Base-by-base conservation (phyloP, 30 jellyfish, hydroid and myxozoan species). In the Rhopilema esculentum region DNA sequence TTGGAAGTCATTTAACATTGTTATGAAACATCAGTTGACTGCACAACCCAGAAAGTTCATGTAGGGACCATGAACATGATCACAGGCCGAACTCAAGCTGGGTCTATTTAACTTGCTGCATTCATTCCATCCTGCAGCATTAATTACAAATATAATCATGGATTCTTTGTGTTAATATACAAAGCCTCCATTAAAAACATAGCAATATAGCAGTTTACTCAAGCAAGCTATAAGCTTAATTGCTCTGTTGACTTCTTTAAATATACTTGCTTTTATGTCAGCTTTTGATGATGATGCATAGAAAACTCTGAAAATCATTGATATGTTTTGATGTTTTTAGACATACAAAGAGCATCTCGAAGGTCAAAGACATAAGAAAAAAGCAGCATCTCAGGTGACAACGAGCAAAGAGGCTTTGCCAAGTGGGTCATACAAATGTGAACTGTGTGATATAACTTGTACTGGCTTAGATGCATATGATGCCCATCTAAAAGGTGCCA, bases 271-370 rank as follows among this genome's bases (percentile, higher is more conserved):
- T 12, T 12, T 12, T 2, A 40, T 40, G 57, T 40, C 57, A 40
- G 57, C 57, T 2, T 40, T 40, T 40, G 9, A 40, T 6, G 57
- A 40, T 40, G 12, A 2, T 40, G 6, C 12, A 40, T 6, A 40
- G 12, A 2, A 2, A 12, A 40, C 6, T 40, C 12, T 40, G 6
- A n/a, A n/a, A 40, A 40, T 40, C 12, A 12, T 20, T 67, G 48
- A 67, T 17, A 17, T 67, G 77, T 17, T 8, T 1, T 70, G 61
- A 26, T 24, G 27, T 53, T 23, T 51, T 1, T 71, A 94, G 98
- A 94, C 98, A 7, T 94, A 94, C 87, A 94, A 94, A 74, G 98
- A 94, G 81, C 98, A 94, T 89, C 86, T 94, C 65, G 98, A 94
- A 72, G 98, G 98, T 16, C 98, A 94, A 76, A 94, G 86, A 84